phyloP scores from a whole-genome alignment of 2,113 vertebrate species.

The Lagopus muta region DNA sequence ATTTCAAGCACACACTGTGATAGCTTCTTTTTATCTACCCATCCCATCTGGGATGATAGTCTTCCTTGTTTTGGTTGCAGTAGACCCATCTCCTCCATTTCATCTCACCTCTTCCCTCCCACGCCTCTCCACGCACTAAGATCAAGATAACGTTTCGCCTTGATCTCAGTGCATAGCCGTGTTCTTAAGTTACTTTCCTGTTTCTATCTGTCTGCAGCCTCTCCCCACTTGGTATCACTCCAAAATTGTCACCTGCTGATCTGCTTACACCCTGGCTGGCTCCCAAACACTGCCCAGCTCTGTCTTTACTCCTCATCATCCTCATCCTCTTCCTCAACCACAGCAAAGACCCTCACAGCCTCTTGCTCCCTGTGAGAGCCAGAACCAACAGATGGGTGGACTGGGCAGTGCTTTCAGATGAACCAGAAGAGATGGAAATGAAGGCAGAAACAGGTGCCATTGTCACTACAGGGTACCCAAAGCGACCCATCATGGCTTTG shows the following conservation, averaged over 20 bases:
- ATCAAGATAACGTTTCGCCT: constrained; percentile 34
- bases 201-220: neutral
- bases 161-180: constrained; percentile 6
- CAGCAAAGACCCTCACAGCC: neutral
- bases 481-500: neutral
- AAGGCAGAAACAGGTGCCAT: neutral
- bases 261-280: constrained; percentile 37
- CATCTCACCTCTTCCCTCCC: constrained; percentile 20
- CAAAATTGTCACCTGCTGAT: constrained; percentile 5
- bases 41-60: neutral
- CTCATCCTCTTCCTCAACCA: neutral
- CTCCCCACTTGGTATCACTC: neutral
- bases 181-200: constrained; percentile 24
- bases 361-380: neutral
- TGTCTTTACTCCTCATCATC: constrained; percentile 22
- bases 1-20: neutral
- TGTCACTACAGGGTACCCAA: neutral
- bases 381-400: neutral
- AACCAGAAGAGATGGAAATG: neutral
- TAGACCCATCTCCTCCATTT: neutral
- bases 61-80: neutral
- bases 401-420: neutral
- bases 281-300: neutral
- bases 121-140: neutral
- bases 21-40: neutral